Percentiles rank a stretch among this genome's conserved stretches.
These are phyloP conservation scores for Oreonectes daqikongensis DNA, from an alignment of 2,797 vertebrate species.

Conservation along the genomic window DNA sequence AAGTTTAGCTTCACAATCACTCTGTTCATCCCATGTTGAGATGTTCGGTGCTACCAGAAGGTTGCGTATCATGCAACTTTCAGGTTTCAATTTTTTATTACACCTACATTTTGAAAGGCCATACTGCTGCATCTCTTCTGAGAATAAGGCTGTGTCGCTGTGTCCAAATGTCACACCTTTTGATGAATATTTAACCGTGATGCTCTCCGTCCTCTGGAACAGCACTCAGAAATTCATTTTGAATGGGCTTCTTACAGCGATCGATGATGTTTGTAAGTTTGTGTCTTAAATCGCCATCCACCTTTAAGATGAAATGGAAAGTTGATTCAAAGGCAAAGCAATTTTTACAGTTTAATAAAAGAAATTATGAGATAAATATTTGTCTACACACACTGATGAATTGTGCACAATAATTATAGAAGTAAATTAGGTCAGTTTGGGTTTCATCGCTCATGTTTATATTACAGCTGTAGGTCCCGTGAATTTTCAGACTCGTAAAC, in stretches of 20 bases:
- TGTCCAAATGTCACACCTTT: conserved; percentile 31
- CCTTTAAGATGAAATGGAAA: background rate
- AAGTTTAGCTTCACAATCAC: background rate
- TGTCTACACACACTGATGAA: background rate
- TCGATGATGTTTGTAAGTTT: background rate
- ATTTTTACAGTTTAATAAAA: background rate
- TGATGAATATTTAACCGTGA: conserved; percentile 32
- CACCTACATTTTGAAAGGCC: conserved; percentile 5
- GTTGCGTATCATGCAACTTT: conserved; percentile 3
- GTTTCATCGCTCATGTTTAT: background rate
- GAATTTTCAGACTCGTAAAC: background rate
- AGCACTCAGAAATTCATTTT: background rate
- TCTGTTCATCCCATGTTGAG: background rate
- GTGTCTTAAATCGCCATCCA: background rate
- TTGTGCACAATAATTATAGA: background rate
- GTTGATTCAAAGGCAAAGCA: background rate
- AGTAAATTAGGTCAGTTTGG: background rate
- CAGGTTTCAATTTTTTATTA: conserved; percentile 9
- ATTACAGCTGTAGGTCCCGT: background rate
- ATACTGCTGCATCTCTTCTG: conserved; percentile 8
- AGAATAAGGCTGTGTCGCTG: conserved; percentile 13
- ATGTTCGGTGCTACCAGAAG: background rate
- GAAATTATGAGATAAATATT: background rate
- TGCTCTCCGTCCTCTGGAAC: background rate
- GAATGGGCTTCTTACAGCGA: background rate